Conservation (phyloP, 2,113 vertebrate species). For the Cynocephalus volans region DNA sequence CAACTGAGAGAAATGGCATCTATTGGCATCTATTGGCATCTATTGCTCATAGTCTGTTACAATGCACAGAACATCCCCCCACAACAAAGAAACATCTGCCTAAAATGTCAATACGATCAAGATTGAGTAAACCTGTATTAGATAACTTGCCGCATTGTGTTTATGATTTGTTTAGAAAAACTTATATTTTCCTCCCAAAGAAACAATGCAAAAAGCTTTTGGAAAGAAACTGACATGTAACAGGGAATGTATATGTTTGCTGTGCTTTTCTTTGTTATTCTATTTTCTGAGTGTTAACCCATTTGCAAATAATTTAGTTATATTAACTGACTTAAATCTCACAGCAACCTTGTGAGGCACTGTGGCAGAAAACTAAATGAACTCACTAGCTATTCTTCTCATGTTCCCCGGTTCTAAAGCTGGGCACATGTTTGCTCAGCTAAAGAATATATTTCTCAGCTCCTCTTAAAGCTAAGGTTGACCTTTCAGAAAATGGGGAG, state of each 20-base stretch:
- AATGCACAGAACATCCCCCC: not conserved
- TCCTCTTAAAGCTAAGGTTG: not conserved
- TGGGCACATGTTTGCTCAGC: not conserved
- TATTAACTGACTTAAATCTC: not conserved
- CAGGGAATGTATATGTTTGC: not conserved
- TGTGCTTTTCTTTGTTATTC: not conserved
- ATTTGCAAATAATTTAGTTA: slow-evolving; percentile 14
- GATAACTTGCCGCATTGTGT: not conserved
- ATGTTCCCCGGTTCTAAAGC: not conserved
- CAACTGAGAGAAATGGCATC: not conserved
- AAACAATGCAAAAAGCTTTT: no score
- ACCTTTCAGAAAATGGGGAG: not conserved
- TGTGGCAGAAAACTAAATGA: slow-evolving; percentile 1
- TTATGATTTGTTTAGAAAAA: not conserved
- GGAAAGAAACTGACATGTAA: no score
- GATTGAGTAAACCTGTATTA: not conserved
- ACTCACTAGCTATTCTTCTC: not conserved
- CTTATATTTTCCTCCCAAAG: no score
- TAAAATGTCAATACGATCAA: not conserved
- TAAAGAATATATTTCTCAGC: not conserved
- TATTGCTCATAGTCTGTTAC: not conserved
- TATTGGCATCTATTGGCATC: not conserved
- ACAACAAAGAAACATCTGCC: not conserved
- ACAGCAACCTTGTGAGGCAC: not conserved
- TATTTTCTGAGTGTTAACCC: not conserved